Conservation (phyloP, 1,140 invertebrate species). For the Lepidotrigona ventralis region DNA sequence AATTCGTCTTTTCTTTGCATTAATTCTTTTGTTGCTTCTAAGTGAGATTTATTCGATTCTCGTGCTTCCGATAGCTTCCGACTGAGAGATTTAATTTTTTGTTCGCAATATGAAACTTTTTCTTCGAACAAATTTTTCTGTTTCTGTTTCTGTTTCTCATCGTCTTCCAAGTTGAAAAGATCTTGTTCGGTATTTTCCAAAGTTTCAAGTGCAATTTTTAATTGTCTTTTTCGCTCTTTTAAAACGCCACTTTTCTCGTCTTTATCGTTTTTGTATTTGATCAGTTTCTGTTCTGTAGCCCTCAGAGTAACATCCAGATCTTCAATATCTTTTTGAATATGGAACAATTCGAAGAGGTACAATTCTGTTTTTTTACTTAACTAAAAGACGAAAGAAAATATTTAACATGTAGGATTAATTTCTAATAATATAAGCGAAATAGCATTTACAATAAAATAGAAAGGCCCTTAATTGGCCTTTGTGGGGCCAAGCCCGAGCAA, state of each 20-base stretch:
- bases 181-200: conserved; percentile 93
- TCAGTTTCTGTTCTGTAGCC: background rate
- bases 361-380: background rate
- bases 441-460: background rate
- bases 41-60: conserved; percentile 91
- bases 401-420: background rate
- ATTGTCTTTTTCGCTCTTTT: background rate
- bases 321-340: background rate
- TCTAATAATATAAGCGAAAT: background rate
- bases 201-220: background rate
- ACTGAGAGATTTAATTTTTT: conserved; percentile 91
- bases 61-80: conserved; percentile 92
- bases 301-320: background rate
- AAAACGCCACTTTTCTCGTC: background rate
- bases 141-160: conserved; percentile 91
- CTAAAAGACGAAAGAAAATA: background rate
- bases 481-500: too few relatives aligned
- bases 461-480: too few relatives aligned
- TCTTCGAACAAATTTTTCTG: conserved; percentile 94
- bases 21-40: conserved; percentile 88
- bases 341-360: background rate
- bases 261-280: conserved; percentile 89
- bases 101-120: conserved; percentile 92
- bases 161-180: conserved; percentile 91
- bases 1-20: conserved; percentile 85